Evolutionary conservation across 2,113 vertebrate species (phyloP).

Genomic region (Syrrhaptes paradoxus): DNA sequence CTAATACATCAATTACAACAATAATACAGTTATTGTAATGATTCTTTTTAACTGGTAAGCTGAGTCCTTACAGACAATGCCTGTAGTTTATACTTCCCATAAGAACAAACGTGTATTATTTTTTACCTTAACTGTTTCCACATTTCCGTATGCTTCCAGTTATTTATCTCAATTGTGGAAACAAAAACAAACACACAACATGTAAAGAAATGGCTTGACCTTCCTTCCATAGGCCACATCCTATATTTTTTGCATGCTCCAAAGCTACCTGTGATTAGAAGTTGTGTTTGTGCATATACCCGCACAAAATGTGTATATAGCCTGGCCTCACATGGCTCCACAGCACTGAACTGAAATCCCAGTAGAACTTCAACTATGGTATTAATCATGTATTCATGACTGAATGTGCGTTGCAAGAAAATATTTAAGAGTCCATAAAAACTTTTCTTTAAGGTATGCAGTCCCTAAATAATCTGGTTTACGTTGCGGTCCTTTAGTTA

Average conservation of each 20-base stretch:
- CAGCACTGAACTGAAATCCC: background rate
- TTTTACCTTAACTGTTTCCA: slow-evolving; percentile 7
- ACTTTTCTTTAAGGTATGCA: background rate
- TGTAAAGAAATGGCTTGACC: slow-evolving; percentile 23
- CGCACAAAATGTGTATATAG: background rate
- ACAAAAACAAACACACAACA: slow-evolving; percentile 6
- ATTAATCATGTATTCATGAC: background rate
- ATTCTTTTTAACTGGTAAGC: background rate
- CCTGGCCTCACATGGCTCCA: background rate
- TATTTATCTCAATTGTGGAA: slow-evolving; percentile 28
- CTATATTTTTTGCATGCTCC: background rate
- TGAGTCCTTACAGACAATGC: background rate
- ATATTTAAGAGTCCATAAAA: background rate
- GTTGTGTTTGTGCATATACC: background rate
- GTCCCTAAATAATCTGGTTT: background rate
- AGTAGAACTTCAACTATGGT: background rate
- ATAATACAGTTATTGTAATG: background rate
- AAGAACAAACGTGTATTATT: background rate
- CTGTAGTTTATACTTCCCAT: background rate
- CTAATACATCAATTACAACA: background rate
- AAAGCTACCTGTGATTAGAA: background rate
- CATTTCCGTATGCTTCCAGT: background rate
- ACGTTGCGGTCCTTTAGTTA: background rate
- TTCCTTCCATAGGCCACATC: slow-evolving; percentile 20
- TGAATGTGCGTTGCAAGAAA: background rate